Conservation (phyloP, 2,888 invertebrate genomes). For the Eristalis tenax region DNA sequence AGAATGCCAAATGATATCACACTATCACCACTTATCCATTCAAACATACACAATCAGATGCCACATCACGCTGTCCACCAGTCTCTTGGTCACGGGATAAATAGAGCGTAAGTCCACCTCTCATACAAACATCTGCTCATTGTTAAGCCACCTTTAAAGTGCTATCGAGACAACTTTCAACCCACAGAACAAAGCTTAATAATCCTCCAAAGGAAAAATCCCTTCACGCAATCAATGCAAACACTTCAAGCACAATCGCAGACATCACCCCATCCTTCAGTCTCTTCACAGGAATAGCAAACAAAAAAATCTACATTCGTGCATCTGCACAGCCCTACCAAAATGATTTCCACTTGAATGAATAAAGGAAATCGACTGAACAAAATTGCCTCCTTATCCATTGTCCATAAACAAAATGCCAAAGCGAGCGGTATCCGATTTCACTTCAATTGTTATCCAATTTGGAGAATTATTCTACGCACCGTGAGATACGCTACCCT, state of each 20-base stretch:
- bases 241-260: constrained; percentile 33
- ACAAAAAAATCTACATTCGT: not conserved
- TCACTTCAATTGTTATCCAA: constrained; percentile 81
- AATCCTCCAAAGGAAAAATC: not conserved
- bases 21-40: too few relatives aligned
- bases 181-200: constrained; percentile 7
- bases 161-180: constrained; percentile 9
- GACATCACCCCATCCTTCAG: not conserved
- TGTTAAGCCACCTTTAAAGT: not conserved
- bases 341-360: constrained; percentile 68
- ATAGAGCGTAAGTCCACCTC: too few relatives aligned
- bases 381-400: constrained; percentile 69
- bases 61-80: too few relatives aligned
- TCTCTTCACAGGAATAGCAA: not conserved
- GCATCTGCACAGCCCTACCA: constrained; percentile 23
- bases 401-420: constrained; percentile 72
- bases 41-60: too few relatives aligned
- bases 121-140: too few relatives aligned
- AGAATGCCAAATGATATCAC: too few relatives aligned
- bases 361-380: constrained; percentile 67
- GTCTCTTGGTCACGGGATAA: too few relatives aligned
- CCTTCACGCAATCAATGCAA: constrained; percentile 16
- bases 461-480: constrained; percentile 74
- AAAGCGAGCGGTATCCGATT: constrained; percentile 80
- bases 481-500: constrained; percentile 38